Percentiles rank a stretch among this genome's conserved stretches.
phyloP scores from a whole-genome alignment of 2,113 vertebrate genomes.

The Spea bombifrons region DNA sequence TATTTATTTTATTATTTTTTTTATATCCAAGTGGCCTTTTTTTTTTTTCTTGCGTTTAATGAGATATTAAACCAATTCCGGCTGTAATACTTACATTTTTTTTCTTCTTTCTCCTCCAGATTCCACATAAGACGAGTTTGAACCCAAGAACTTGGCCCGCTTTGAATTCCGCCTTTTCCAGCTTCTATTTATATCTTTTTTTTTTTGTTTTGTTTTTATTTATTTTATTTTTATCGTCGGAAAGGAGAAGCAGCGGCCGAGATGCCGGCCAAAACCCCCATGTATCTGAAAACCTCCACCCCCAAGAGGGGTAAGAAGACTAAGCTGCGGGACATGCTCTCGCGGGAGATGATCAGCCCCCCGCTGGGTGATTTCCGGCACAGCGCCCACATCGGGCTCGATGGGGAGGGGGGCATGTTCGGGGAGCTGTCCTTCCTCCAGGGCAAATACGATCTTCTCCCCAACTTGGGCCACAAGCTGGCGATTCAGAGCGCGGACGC shows the following conservation, averaged over 20 bases:
- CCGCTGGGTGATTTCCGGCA: slow-evolving; percentile 77
- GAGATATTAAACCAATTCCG: too few relatives aligned
- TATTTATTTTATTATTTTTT: too few relatives aligned
- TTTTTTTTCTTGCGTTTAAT: too few relatives aligned
- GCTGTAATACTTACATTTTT: too few relatives aligned
- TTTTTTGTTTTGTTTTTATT: too few relatives aligned
- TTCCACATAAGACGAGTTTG: too few relatives aligned
- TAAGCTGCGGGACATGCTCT: slow-evolving; percentile 71
- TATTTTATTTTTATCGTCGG: too few relatives aligned
- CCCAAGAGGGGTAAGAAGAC: slow-evolving; percentile 71
- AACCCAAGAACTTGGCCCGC: too few relatives aligned
- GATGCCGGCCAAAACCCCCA: slow-evolving; percentile 81
- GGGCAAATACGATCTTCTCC: slow-evolving; percentile 73
- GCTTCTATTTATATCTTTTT: too few relatives aligned
- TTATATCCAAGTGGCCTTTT: too few relatives aligned
- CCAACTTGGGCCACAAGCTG: slow-evolving; percentile 49
- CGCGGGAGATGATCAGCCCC: slow-evolving; percentile 79
- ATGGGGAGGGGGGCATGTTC: slow-evolving; percentile 73
- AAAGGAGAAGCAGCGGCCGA: not conserved
- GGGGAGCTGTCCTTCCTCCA: slow-evolving; percentile 75
- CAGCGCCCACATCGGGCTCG: slow-evolving; percentile 73
- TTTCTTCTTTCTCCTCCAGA: too few relatives aligned
- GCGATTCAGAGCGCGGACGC: not conserved
- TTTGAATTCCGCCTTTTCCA: too few relatives aligned
- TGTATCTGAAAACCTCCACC: slow-evolving; percentile 74